A percentile compares a stretch with the other conserved stretches of the same genome.
phyloP scores from a whole-genome alignment of 2,113 vertebrate genomes.

The Oryzias curvinotus region DNA sequence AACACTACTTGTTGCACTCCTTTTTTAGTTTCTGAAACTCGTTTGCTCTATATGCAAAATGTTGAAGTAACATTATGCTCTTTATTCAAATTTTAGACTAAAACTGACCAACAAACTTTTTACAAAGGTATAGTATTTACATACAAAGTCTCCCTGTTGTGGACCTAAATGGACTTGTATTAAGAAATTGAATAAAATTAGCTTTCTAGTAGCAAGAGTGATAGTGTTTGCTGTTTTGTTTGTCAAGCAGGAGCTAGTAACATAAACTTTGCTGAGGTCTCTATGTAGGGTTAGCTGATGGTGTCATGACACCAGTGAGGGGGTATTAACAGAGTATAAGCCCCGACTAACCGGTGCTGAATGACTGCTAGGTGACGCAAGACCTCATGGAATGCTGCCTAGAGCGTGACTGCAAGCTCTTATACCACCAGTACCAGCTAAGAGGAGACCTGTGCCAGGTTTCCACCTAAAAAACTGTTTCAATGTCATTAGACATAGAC shows the following conservation, averaged over 20 bases:
- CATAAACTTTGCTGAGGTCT: slow-evolving; percentile 47
- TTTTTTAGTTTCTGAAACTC: no score
- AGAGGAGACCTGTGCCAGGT: slow-evolving; percentile 37
- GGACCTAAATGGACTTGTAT: no score
- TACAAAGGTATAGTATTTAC: no score
- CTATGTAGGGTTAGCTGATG: slow-evolving; percentile 60
- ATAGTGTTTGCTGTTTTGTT: slow-evolving; percentile 22
- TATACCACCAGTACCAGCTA: slow-evolving; percentile 47
- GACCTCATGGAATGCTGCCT: slow-evolving; percentile 73
- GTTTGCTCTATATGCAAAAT: no score
- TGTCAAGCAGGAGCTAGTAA: slow-evolving; percentile 28
- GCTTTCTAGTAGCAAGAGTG: slow-evolving; percentile 11
- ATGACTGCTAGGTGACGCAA: slow-evolving; percentile 75
- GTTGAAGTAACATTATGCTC: no score
- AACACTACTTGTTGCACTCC: no score
- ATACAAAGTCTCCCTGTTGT: no score
- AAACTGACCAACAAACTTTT: no score
- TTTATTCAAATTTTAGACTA: no score
- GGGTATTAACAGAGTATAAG: slow-evolving; percentile 74
- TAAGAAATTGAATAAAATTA: background rate
- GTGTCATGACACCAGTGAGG: slow-evolving; percentile 65
- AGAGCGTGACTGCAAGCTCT: slow-evolving; percentile 56
- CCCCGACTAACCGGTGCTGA: slow-evolving; percentile 65
- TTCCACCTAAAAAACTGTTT: slow-evolving; percentile 6
- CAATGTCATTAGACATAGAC: background rate